Conservation (phyloP, 2,888 invertebrate species). For the Cheilosia pagana region DNA sequence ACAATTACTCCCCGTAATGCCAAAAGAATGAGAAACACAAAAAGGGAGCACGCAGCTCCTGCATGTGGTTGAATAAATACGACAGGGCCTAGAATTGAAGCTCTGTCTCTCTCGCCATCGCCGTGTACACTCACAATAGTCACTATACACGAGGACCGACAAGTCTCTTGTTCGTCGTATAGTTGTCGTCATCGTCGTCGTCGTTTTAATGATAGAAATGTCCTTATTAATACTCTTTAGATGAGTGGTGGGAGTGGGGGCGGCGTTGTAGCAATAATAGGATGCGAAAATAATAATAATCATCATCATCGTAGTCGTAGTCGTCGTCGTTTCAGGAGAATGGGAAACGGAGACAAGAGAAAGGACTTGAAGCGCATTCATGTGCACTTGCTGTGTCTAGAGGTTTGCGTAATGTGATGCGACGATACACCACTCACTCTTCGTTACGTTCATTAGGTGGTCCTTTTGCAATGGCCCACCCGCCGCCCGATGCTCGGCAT, state of each 20-base stretch:
- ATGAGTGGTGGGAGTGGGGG: slow-evolving; percentile 39
- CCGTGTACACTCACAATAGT: slow-evolving; percentile 12
- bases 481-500: slow-evolving; percentile 51
- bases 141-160: slow-evolving; percentile 32
- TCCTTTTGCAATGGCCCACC: slow-evolving; percentile 21
- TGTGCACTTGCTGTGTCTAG: slow-evolving; percentile 75
- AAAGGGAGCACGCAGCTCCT: slow-evolving; percentile 73
- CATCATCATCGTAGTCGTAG: slow-evolving; percentile 41
- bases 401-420: slow-evolving; percentile 73
- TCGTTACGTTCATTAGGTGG: slow-evolving; percentile 71
- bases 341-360: slow-evolving; percentile 45
- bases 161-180: slow-evolving; percentile 66
- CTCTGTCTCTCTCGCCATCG: slow-evolving; percentile 39
- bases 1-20: slow-evolving; percentile 74
- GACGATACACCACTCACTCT: slow-evolving; percentile 74
- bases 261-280: slow-evolving; percentile 63
- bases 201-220: slow-evolving; percentile 73
- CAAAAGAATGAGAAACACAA: slow-evolving; percentile 71
- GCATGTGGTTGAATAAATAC: slow-evolving; percentile 74
- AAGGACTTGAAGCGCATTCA: slow-evolving; percentile 73
- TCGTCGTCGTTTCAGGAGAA: slow-evolving; percentile 12
- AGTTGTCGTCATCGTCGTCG: slow-evolving; percentile 35
- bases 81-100: slow-evolving; percentile 71
- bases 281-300: slow-evolving; percentile 75
- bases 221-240: slow-evolving; percentile 73